phyloP scores from a whole-genome alignment of 64 coral and sea anemone genomes.

The Dendronephthya gigantea region DNA sequence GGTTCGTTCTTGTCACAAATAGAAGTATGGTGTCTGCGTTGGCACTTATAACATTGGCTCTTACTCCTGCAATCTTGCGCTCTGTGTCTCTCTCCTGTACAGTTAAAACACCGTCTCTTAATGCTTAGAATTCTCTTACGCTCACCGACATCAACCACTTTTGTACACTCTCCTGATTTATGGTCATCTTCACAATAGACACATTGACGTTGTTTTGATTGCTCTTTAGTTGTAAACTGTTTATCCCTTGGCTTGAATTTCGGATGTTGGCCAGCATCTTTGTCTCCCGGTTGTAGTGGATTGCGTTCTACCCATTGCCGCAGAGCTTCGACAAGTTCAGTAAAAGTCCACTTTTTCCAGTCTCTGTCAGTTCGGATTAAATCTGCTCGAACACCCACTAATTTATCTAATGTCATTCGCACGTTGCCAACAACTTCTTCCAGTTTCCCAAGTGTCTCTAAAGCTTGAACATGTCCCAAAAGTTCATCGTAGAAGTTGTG shows the following conservation, averaged over 20 bases:
- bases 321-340: conserved; percentile 31
- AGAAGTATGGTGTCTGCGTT: conserved; percentile 11
- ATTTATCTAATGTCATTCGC: conserved; percentile 13
- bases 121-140: conserved; percentile 24
- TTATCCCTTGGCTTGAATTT: conserved; percentile 12
- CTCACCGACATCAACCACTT: conserved; percentile 1
- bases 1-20: not conserved
- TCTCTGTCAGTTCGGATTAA: conserved; percentile 27
- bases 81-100: conserved; percentile 32
- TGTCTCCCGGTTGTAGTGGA: not conserved
- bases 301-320: conserved; percentile 33
- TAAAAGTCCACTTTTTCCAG: conserved; percentile 37
- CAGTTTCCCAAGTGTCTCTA: conserved; percentile 28
- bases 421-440: conserved; percentile 19
- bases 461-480: not conserved
- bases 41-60: not conserved
- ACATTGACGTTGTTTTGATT: conserved; percentile 8
- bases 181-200: conserved; percentile 41
- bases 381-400: conserved; percentile 35
- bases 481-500: conserved; percentile 31
- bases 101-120: conserved; percentile 52
- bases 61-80: conserved; percentile 37
- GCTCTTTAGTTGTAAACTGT: conserved; percentile 21
- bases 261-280: not conserved
- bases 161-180: conserved; percentile 34